Base-by-base conservation (phyloP, 2,888 invertebrate genomes). In the Timema cristinae region DNA sequence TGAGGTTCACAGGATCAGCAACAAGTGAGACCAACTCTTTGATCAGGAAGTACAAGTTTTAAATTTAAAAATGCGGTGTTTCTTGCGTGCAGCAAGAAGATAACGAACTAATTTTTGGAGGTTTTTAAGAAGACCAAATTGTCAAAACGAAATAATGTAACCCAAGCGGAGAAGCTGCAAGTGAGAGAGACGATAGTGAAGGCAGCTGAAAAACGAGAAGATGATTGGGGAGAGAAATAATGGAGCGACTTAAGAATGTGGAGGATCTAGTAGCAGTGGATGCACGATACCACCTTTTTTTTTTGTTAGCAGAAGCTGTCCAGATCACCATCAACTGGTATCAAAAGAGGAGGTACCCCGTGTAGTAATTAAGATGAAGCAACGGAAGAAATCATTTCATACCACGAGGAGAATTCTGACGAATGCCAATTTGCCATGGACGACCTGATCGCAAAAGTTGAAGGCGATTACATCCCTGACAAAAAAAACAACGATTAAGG, bases 211-310 rank as follows among this genome's bases (percentile, higher is more conserved):
- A 52, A 52, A 52, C 52, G 59, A 59, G 59, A 59, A 7, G n/a
- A 59, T 59, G 59, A 59, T 59, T 59, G 59, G 59, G 59, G 8
- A 9, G 7, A 59, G n/a, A 59, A 59, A 11, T 59, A 9, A 59
- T 9, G n/a, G 59, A 59, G 7, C 59, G 59, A 7, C 7, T 59
- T 6, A 9, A 7, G 7, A 13, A 59, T 59, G 59, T 9, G 8
- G 59, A 7, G 7, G 59, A 59, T 59, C n/a, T 59, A 13, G 59
- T 59, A 59, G 59, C 59, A 59, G 59, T 59, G n/a, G 59, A 59
- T 13, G n/a, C n/a, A 13, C 7, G 59, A 59, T 59, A 59, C n/a
- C 59, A 59, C 59, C 59, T 7, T 9, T 59, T n/a, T 7, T 9
- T 59, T 59, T 59, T 13, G 59, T 13, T 11, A 59, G n/a, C 8